Evolutionary conservation across 2,113 vertebrate species (phyloP).

Genomic region (Seriola aureovittata): DNA sequence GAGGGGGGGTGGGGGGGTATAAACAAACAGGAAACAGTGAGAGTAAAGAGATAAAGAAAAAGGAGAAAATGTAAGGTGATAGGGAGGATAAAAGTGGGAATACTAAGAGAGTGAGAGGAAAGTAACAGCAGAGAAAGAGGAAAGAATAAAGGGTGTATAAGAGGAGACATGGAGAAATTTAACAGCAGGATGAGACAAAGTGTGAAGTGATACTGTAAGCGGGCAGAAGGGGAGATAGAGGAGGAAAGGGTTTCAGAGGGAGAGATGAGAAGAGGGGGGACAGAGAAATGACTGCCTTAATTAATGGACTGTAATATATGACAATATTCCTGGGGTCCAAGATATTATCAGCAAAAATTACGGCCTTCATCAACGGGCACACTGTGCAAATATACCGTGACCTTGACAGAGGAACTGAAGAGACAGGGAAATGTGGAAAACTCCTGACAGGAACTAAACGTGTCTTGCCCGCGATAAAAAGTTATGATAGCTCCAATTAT

Average conservation of each 20-base stretch:
- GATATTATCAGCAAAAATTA: conserved; percentile 74
- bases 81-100: neutral
- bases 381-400: conserved; percentile 69
- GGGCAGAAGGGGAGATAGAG: conserved; percentile 47
- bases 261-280: conserved; percentile 54
- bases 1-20: neutral
- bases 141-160: conserved; percentile 24
- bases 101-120: neutral
- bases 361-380: conserved; percentile 60
- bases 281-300: conserved; percentile 63
- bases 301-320: conserved; percentile 79
- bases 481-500: conserved; percentile 60
- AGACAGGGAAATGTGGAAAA: conserved; percentile 22
- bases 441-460: conserved; percentile 41
- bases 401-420: conserved; percentile 67
- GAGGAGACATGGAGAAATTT: conserved; percentile 32
- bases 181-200: conserved; percentile 43
- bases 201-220: conserved; percentile 42
- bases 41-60: conserved; percentile 34
- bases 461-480: conserved; percentile 53
- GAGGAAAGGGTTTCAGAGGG: conserved; percentile 61
- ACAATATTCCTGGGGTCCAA: conserved; percentile 69
- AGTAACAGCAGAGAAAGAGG: conserved; percentile 21
- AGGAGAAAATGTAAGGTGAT: neutral
- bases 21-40: conserved; percentile 16